Evolutionary conservation across 2,888 invertebrate genomes (phyloP).

Genomic region (Hirtodrosophila confusa): DNA sequence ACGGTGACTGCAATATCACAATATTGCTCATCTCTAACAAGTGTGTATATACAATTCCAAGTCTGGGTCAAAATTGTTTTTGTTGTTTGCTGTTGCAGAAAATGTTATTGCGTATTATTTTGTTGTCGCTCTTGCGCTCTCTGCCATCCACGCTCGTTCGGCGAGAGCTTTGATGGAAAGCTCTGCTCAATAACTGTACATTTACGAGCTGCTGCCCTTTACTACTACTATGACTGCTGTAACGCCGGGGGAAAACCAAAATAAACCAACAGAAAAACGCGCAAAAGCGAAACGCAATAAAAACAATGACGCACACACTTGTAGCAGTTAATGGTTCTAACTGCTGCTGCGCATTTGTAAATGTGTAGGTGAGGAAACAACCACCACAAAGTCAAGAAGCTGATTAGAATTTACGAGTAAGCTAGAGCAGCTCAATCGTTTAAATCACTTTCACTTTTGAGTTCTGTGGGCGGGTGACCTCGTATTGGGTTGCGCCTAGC

Average conservation of each 20-base stretch:
- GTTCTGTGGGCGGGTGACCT: constrained; percentile 60
- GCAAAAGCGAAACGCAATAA: constrained; percentile 80
- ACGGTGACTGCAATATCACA: too few relatives aligned
- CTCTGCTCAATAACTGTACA: constrained; percentile 71
- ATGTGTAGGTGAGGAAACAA: constrained; percentile 53
- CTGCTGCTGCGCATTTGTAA: constrained; percentile 50
- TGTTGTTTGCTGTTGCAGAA: constrained; percentile 45
- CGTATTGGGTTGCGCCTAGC: constrained; percentile 45
- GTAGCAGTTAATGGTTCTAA: constrained; percentile 56
- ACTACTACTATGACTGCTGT: constrained; percentile 9
- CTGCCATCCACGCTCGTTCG: constrained; percentile 24
- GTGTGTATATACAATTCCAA: constrained; percentile 18
- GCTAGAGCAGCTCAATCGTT: constrained; percentile 41
- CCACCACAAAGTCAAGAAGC: constrained; percentile 34
- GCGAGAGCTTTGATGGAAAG: constrained; percentile 65
- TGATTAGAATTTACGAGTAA: constrained; percentile 67
- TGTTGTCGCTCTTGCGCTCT: constrained; percentile 33
- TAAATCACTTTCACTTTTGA: constrained; percentile 74
- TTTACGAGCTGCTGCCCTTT: constrained; percentile 42
- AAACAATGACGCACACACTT: constrained; percentile 82
- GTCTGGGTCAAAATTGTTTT: constrained; percentile 65
- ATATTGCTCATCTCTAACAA: too few relatives aligned
- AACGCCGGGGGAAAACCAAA: constrained; percentile 66
- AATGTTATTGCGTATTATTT: constrained; percentile 71
- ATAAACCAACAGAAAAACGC: constrained; percentile 70